Conservation (phyloP, 1,140 invertebrate species). For the Brachionus paranguensis region DNA sequence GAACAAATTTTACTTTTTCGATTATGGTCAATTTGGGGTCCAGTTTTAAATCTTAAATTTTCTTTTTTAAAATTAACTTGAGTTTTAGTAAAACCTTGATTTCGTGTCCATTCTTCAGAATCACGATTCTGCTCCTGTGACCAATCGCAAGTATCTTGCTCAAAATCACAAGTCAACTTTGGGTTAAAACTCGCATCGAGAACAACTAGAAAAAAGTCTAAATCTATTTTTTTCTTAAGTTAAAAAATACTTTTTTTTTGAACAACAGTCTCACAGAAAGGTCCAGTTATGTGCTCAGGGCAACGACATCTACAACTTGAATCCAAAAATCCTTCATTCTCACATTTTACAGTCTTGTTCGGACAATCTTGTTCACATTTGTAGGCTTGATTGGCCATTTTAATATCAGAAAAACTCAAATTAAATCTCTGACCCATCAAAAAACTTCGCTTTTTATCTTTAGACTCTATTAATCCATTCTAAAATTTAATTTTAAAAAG, state of each 20-base stretch:
- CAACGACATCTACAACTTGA: conserved; percentile 20
- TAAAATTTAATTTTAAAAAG: background rate
- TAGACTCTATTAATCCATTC: conserved; percentile 29
- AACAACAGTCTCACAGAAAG: conserved; percentile 7
- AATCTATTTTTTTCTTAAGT: background rate
- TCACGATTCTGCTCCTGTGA: background rate
- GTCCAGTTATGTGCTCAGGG: conserved; percentile 27
- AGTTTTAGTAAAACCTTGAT: conserved; percentile 4
- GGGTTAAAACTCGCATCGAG: background rate
- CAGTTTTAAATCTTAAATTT: conserved; percentile 18
- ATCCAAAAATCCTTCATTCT: conserved; percentile 36
- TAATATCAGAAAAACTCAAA: conserved; percentile 45
- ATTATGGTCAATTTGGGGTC: conserved; percentile 11
- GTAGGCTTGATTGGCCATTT: conserved; percentile 47
- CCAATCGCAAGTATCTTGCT: conserved; percentile 20
- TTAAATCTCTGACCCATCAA: conserved; percentile 43
- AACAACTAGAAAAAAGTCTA: background rate
- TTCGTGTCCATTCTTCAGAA: conserved; percentile 27
- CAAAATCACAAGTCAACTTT: conserved; percentile 13
- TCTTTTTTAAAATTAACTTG: conserved; percentile 37
- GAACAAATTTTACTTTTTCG: background rate
- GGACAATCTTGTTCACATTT: conserved; percentile 41
- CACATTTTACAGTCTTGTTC: background rate
- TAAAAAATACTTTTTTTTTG: background rate
- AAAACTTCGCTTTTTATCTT: conserved; percentile 42